Evolutionary conservation across 2,888 invertebrate genomes (phyloP), one percentile per base, ranked within the genome.

Genomic region (Sinotaia quadrata): DNA sequence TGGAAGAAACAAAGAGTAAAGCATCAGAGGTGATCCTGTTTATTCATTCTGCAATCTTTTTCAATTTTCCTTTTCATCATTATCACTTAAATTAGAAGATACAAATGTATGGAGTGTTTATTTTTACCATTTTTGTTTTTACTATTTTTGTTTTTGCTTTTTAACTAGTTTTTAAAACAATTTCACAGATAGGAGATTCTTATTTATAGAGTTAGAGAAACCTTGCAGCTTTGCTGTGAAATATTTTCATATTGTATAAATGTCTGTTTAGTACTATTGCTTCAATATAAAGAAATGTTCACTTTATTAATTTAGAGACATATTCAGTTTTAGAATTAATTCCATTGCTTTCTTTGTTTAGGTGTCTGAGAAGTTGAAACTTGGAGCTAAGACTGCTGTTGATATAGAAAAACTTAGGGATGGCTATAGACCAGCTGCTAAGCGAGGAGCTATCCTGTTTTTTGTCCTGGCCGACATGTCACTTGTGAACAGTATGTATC

Each of bases 401-500:
- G 94, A 95, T 79, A 95, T 96, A 67, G 95, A 96, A 82, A 91
- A 91, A 62, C 89, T 95, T 0, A 90, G 96, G 33, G 93, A 95
- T 78, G 94, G 93, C 0, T 96, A 96, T 88, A 90, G 95, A 18
- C 91, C 94, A 0, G 95, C 93, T 0, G 95, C 96, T 0, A 92
- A 91, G 78, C 91, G 95, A 52, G 96, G 95, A 0, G 95, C 96
- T 1, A 93, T 95, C 52, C 89, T 96, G 49, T 96, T 95, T 89
- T 96, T 96, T 85, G 94, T 95, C 0, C 89, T 96, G n/a, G 92
- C 94, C 0, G 95, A 95, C 84, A 94, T 96, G 95, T 93, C 95
- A 0, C 91, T 91, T 0, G 93, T 96, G 0, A 95, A 94, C 86
- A 88, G 91, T 36, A 96, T 96, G 96, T 96, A 96, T 84, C 96